Conservation (phyloP, 2,797 vertebrate species). For the Luscinia luscinia region DNA sequence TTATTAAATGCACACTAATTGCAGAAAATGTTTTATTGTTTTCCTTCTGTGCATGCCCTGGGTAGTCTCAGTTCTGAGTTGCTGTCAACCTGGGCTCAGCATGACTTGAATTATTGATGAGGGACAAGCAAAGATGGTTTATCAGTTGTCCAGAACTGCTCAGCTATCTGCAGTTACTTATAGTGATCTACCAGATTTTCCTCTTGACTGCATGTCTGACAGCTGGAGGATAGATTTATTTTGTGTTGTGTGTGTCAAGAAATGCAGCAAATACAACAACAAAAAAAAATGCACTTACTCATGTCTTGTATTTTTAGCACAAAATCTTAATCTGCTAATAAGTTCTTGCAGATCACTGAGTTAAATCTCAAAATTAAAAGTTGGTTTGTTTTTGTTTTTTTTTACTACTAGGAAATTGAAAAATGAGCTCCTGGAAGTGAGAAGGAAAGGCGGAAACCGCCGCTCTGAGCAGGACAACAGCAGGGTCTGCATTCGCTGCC, state of each 20-base stretch:
- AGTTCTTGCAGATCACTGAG: background rate
- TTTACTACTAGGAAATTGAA: constrained; percentile 86
- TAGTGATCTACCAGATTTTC: background rate
- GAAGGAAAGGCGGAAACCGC: constrained; percentile 79
- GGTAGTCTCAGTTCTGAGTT: background rate
- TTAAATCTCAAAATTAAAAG: background rate
- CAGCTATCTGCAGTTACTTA: background rate
- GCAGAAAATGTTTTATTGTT: background rate
- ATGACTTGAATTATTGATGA: background rate
- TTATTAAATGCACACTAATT: background rate
- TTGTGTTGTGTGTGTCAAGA: background rate
- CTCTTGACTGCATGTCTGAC: background rate
- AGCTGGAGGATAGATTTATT: background rate
- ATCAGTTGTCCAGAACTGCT: background rate
- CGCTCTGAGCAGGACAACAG: constrained; percentile 77
- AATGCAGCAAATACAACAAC: background rate
- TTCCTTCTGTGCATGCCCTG: background rate
- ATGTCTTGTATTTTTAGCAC: background rate
- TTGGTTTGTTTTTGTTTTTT: background rate
- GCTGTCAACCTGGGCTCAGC: background rate
- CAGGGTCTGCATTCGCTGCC: constrained; percentile 88
- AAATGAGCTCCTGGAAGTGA: constrained; percentile 93
- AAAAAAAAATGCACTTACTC: background rate
- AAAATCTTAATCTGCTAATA: background rate
- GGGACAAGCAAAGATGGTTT: background rate